These are phyloP conservation scores for Poeciliopsis turrubarensis DNA, from an alignment of 2,113 vertebrate species.

Conservation along the genomic window DNA sequence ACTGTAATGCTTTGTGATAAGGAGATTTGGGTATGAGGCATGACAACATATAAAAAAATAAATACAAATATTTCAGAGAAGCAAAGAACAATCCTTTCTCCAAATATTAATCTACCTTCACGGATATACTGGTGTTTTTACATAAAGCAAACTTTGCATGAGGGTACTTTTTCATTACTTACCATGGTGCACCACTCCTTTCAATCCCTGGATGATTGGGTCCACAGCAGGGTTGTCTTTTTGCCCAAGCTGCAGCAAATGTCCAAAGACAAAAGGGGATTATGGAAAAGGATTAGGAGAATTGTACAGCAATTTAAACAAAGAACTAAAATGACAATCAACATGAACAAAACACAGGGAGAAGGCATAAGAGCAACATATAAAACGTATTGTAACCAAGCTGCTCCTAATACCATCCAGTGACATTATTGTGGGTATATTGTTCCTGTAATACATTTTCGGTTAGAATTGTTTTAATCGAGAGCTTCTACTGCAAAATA, in stretches of 20 bases:
- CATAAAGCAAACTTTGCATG: not conserved
- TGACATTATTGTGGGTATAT: not conserved
- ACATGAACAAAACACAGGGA: slow-evolving; percentile 24
- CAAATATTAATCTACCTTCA: not conserved
- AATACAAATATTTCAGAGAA: not conserved
- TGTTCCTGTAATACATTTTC: not conserved
- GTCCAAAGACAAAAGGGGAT: slow-evolving; percentile 67
- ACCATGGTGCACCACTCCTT: slow-evolving; percentile 98
- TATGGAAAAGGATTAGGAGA: slow-evolving; percentile 62
- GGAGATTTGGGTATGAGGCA: slow-evolving; percentile 24
- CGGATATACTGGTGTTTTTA: slow-evolving; percentile 4
- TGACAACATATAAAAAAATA: slow-evolving; percentile 9
- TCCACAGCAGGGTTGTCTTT: slow-evolving; percentile 96
- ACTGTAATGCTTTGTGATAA: slow-evolving; percentile 13
- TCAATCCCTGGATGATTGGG: slow-evolving; percentile 96
- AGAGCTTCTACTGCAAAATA: not conserved
- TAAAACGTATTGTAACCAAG: slow-evolving; percentile 10
- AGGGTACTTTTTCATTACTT: slow-evolving; percentile 72
- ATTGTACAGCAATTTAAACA: slow-evolving; percentile 39
- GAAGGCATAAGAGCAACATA: slow-evolving; percentile 7
- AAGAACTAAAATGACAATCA: slow-evolving; percentile 44
- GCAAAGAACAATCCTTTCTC: not conserved
- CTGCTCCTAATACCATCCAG: slow-evolving; percentile 10
- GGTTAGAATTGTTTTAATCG: not conserved
- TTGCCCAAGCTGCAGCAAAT: slow-evolving; percentile 88